phyloP scores from a whole-genome alignment of 1,140 invertebrate species.

The Brachionus calyciflorus region DNA sequence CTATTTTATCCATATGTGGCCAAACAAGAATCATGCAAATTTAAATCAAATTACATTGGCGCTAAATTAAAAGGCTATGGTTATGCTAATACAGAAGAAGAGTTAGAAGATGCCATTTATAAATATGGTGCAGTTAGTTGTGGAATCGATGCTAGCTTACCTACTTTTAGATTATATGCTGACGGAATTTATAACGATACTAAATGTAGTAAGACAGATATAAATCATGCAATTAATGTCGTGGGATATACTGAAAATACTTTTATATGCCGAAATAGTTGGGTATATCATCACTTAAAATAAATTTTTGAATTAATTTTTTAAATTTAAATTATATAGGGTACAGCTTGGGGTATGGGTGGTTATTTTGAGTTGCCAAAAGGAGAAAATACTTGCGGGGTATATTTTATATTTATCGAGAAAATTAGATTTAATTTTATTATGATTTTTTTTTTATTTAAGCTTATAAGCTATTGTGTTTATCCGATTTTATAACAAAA shows the following conservation, averaged over 20 bases:
- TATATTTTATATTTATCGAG: not conserved
- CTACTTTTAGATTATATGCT: slow-evolving; percentile 28
- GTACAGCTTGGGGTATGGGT: slow-evolving; percentile 1
- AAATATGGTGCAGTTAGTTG: slow-evolving; percentile 74
- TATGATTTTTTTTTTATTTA: not conserved
- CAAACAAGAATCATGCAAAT: not conserved
- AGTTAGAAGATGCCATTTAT: slow-evolving; percentile 72
- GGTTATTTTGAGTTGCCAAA: slow-evolving; percentile 29
- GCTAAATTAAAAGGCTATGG: slow-evolving; percentile 8
- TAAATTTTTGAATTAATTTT: not conserved
- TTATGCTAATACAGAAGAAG: slow-evolving; percentile 63
- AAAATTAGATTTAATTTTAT: not conserved
- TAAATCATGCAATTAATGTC: slow-evolving; percentile 46
- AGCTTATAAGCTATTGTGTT: slow-evolving; percentile 21
- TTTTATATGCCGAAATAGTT: slow-evolving; percentile 24
- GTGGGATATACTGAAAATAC: slow-evolving; percentile 38
- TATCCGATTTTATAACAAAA: not conserved
- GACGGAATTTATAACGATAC: slow-evolving; percentile 41
- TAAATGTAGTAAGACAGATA: slow-evolving; percentile 2
- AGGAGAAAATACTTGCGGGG: slow-evolving; percentile 10
- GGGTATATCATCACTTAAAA: not conserved
- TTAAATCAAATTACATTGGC: not conserved
- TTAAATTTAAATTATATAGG: not conserved
- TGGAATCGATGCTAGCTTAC: slow-evolving; percentile 76
- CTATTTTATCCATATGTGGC: slow-evolving; percentile 60